These are phyloP conservation scores for Drosophila paulistorum DNA, from an alignment of 1,140 invertebrate genomes.

Conservation along the genomic window DNA sequence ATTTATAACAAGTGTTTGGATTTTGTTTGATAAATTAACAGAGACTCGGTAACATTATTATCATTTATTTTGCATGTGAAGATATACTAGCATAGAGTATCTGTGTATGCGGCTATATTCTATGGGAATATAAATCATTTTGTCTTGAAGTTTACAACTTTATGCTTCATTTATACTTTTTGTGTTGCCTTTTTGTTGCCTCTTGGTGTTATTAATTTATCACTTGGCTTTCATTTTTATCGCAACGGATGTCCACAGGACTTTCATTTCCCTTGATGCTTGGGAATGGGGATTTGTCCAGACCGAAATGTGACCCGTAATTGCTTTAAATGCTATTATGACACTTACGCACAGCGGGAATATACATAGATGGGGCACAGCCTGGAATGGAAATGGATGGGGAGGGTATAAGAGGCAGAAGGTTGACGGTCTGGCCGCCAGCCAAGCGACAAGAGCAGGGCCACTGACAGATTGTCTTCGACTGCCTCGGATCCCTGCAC, in stretches of 20 bases:
- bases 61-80: constrained; percentile 6
- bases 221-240: constrained; percentile 58
- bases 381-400: not conserved
- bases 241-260: constrained; percentile 67
- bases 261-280: constrained; percentile 48
- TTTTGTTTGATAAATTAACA: constrained; percentile 44
- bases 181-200: constrained; percentile 3
- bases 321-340: constrained; percentile 81
- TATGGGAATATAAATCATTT: constrained; percentile 3
- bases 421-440: constrained; percentile 36
- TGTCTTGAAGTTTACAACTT: not conserved
- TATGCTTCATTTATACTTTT: not conserved
- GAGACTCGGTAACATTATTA: constrained; percentile 12
- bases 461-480: constrained; percentile 14
- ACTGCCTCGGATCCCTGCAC: constrained; percentile 27
- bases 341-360: constrained; percentile 68
- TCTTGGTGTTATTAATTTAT: constrained; percentile 57
- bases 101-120: not conserved
- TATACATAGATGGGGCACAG: not conserved
- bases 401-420: not conserved
- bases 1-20: constrained; percentile 49
- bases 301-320: constrained; percentile 75
- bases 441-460: constrained; percentile 49
- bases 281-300: constrained; percentile 2
- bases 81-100: not conserved